Base-by-base conservation (phyloP, 1,140 invertebrate species). In the Carposina sasakii region DNA sequence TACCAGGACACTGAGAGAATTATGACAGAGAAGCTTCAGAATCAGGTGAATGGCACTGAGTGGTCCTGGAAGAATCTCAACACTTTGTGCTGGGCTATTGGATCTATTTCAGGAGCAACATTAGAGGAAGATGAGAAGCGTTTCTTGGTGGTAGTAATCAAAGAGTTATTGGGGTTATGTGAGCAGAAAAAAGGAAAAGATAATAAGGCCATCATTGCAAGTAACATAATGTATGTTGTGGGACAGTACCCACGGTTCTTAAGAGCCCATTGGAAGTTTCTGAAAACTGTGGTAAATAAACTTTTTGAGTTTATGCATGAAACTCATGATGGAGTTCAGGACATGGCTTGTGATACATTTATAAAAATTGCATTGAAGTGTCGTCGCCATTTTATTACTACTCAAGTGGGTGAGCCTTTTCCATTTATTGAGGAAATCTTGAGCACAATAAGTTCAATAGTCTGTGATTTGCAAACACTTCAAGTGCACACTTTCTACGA, bases 21-120 rank as follows among this genome's bases (percentile, higher is more conserved):
- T 41, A 99, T 99, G 98, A 99, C 97, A 52, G 95, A 99, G 67
- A 99, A 99, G 75, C 85, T 99, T 12, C 95, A 98, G 60, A 98
- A 98, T 83, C 98, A 99, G 90, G 98, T 99, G 0, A 99, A 99
- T 86, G 98, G 98, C 10, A 91, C 90, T 13, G 98, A 99, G 86
- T 99, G 98, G 97, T 99, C 98, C 6, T 99, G 98, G 98, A 99
- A 99, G 86, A 99, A 99, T 88, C 88, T 99, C 8, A 99, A 99
- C 74, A 99, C 97, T 13, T 90, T 99, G 16, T 99, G 98, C 76
- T 99, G 98, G 98, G 98, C 98, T 13, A 99, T 99, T 76, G 98
- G 98, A 23, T 99, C 97, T 52, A 99, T 99, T 76, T 99, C 97
- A 60, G 98, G 98, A 65, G 96, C 97, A 15, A 98, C 99, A 96